These are phyloP conservation scores for Coronaproctus castanopsis DNA, from an alignment of 2,888 invertebrate species.

Conservation along the genomic window DNA sequence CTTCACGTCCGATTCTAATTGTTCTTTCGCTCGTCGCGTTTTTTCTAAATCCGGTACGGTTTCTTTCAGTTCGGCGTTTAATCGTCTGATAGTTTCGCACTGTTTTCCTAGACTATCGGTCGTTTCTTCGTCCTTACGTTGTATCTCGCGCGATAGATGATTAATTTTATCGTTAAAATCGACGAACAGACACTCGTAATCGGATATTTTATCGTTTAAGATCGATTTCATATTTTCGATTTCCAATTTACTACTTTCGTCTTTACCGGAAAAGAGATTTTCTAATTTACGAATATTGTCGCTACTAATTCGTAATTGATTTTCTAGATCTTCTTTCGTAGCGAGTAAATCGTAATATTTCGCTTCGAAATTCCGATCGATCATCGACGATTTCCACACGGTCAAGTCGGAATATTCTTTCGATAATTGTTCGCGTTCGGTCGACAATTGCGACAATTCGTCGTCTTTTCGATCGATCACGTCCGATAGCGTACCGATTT, in stretches of 20 bases:
- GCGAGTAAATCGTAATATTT: constrained; percentile 17
- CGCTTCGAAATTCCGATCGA: constrained; percentile 9
- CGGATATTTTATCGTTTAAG: not conserved
- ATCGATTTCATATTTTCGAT: not conserved
- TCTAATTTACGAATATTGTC: constrained; percentile 24
- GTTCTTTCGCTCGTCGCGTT: constrained; percentile 5
- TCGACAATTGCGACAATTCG: not conserved
- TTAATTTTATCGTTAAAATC: constrained; percentile 25
- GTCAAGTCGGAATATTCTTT: constrained; percentile 7
- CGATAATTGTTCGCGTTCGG: constrained; percentile 9
- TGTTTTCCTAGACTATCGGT: not conserved
- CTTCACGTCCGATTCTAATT: constrained; percentile 4
- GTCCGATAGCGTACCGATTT: constrained; percentile 8
- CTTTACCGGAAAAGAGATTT: constrained; percentile 4
- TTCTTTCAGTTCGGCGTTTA: not conserved
- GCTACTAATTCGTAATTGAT: constrained; percentile 12
- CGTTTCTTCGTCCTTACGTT: constrained; percentile 20
- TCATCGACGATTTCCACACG: constrained; percentile 9
- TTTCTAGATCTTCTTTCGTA: constrained; percentile 19
- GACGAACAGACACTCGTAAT: constrained; percentile 10
- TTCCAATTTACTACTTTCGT: not conserved
- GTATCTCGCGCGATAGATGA: constrained; percentile 23
- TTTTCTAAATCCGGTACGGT: constrained; percentile 1
- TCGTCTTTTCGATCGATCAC: constrained; percentile 10
- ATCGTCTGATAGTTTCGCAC: not conserved